Conservation (phyloP, 2,888 invertebrate genomes). For the Zelleria hepariella region DNA sequence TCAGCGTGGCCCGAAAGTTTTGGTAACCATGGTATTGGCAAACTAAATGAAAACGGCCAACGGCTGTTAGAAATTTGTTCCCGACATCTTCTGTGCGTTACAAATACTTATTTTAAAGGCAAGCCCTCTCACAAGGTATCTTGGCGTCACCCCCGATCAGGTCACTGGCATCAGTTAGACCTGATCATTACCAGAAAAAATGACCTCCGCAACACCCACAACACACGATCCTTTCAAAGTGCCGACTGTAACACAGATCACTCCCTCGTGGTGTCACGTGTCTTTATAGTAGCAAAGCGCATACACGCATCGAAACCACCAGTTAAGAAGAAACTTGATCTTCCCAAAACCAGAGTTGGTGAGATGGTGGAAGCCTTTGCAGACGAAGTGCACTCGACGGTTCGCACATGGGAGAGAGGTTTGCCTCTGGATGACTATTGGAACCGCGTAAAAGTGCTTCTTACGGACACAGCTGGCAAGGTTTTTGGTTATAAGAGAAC, state of each 20-base stretch:
- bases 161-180: conserved; percentile 16
- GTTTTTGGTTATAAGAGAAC: no score
- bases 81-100: conserved; percentile 11
- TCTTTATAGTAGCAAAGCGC: no score
- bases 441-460: no score
- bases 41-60: neutral
- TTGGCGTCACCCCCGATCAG: conserved; percentile 16
- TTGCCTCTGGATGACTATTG: no score
- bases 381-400: no score
- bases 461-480: no score
- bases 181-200: conserved; percentile 11
- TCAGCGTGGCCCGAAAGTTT: neutral
- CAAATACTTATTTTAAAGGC: conserved; percentile 14
- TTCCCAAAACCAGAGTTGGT: no score
- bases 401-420: no score
- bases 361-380: no score
- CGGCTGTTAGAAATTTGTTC: conserved; percentile 14
- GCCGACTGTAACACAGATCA: conserved; percentile 2
- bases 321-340: no score
- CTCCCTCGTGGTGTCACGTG: neutral
- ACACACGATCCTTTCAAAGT: conserved; percentile 1
- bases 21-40: neutral
- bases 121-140: conserved; percentile 13
- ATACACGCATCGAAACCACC: no score
- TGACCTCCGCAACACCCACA: conserved; percentile 8